Percentiles rank a stretch among this genome's conserved stretches.
These are phyloP conservation scores for Perccottus glenii DNA, from an alignment of 2,113 vertebrate genomes.

Conservation along the genomic window DNA sequence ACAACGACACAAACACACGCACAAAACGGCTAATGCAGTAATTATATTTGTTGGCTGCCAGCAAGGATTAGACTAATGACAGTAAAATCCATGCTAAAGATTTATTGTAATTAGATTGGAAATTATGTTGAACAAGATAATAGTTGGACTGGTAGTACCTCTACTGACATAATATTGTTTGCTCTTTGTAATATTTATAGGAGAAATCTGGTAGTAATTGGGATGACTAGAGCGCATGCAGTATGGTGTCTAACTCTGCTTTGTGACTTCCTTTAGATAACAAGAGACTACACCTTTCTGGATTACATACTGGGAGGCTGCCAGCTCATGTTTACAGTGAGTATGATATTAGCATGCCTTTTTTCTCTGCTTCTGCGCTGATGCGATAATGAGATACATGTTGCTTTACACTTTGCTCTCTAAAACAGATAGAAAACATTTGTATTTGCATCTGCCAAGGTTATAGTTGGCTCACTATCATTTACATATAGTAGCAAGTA, in stretches of 20 bases:
- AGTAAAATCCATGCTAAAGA: constrained; percentile 45
- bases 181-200: neutral
- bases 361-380: constrained; percentile 14
- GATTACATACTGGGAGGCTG: constrained; percentile 98
- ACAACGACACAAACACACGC: constrained; percentile 19
- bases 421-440: constrained; percentile 31
- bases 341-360: constrained; percentile 45
- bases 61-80: constrained; percentile 61
- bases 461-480: constrained; percentile 26
- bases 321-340: constrained; percentile 98
- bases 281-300: constrained; percentile 93
- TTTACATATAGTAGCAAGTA: constrained; percentile 44
- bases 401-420: constrained; percentile 11
- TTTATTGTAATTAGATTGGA: constrained; percentile 47
- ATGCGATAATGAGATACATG: constrained; percentile 39
- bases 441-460: constrained; percentile 29
- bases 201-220: neutral
- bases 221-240: neutral
- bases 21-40: constrained; percentile 50
- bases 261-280: constrained; percentile 81
- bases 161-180: neutral
- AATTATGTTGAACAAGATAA: constrained; percentile 47
- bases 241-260: neutral
- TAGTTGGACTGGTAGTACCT: constrained; percentile 26
- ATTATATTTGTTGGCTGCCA: constrained; percentile 65